A percentile compares a stretch with the other conserved stretches of the same genome.
Conservation (phyloP, 2,888 invertebrate species). For the Carterocephalus palaemon region DNA sequence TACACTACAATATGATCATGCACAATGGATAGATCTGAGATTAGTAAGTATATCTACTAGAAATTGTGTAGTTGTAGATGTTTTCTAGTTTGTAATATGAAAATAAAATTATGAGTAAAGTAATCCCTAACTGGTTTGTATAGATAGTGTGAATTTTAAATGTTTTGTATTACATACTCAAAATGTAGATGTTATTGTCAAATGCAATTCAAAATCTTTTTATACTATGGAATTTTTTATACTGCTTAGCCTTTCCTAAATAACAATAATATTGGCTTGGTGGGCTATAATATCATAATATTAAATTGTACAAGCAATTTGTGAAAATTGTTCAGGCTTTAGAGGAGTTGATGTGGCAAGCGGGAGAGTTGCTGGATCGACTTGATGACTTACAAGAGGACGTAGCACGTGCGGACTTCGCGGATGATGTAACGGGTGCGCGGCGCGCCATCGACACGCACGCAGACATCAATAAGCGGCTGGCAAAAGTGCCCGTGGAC, state of each 20-base stretch:
- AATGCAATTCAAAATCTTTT: too few relatives aligned
- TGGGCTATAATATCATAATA: neutral
- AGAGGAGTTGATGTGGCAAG: conserved; percentile 98
- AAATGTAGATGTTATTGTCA: too few relatives aligned
- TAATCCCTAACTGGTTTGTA: too few relatives aligned
- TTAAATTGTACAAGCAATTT: neutral
- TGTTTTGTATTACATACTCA: too few relatives aligned
- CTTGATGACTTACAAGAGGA: conserved; percentile 96
- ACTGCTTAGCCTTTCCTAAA: too few relatives aligned
- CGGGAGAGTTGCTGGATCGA: conserved; percentile 93
- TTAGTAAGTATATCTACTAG: conserved; percentile 66
- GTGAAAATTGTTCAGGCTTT: conserved; percentile 78
- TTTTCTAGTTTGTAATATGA: too few relatives aligned
- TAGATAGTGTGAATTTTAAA: too few relatives aligned
- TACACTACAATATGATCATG: conserved; percentile 95
- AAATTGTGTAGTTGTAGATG: neutral
- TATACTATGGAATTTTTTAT: too few relatives aligned
- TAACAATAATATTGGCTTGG: neutral
- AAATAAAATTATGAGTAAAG: too few relatives aligned
- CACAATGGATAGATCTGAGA: conserved; percentile 97
- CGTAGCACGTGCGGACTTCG: conserved; percentile 94
- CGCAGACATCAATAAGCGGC: conserved; percentile 95
- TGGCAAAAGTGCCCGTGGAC: conserved; percentile 95
- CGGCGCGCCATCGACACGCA: conserved; percentile 95
- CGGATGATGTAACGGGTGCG: conserved; percentile 95